Conservation (phyloP, 1,140 invertebrate species). For the Drosophila athabasca region DNA sequence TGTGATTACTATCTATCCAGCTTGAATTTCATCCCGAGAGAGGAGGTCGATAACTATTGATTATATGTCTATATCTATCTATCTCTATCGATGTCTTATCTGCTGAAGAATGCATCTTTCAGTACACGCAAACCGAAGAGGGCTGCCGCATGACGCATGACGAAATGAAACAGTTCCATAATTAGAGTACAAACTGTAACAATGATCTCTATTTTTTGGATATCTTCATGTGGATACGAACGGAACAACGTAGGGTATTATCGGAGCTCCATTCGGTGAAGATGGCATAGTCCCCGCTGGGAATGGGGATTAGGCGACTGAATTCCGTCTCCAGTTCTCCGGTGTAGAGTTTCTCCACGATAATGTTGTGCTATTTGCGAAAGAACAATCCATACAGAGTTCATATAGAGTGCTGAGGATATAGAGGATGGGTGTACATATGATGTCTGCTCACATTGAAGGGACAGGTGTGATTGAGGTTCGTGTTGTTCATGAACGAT, state of each 20-base stretch:
- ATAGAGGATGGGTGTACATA: no score
- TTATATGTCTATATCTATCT: no score
- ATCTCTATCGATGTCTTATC: no score
- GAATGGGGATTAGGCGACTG: conserved; percentile 5
- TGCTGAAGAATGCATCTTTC: no score
- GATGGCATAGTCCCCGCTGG: conserved; percentile 38
- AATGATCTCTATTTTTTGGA: neutral
- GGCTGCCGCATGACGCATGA: no score
- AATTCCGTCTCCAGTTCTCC: conserved; percentile 26
- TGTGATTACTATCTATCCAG: no score
- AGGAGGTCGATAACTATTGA: no score
- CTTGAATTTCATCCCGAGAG: no score
- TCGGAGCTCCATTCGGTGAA: conserved; percentile 11
- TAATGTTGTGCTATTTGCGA: conserved; percentile 35
- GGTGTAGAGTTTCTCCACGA: conserved; percentile 30
- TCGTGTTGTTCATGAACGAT: conserved; percentile 1
- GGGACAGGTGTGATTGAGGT: conserved; percentile 52
- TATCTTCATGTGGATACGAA: conserved; percentile 18
- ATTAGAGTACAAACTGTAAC: neutral
- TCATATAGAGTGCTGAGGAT: neutral
- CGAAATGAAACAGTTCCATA: neutral
- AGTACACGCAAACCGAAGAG: no score
- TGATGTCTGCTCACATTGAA: conserved; percentile 22
- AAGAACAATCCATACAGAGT: neutral
- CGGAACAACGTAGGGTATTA: neutral